phyloP scores from a whole-genome alignment of 37 sponge, comb jelly and placozoan species.

The Axinella damicornis region DNA sequence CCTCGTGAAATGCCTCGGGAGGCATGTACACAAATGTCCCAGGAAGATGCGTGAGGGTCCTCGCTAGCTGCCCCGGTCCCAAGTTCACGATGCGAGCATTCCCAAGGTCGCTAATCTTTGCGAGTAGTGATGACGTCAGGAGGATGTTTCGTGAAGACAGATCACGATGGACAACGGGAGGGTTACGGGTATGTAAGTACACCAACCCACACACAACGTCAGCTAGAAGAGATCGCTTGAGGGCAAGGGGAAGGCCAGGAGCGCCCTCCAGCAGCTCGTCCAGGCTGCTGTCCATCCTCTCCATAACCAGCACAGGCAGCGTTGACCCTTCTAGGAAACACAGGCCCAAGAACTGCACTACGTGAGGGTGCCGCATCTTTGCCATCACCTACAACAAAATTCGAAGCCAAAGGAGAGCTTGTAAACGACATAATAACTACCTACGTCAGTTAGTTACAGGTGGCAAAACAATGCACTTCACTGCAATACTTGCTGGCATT shows the following conservation, averaged over 20 bases:
- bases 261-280: conserved; percentile 10
- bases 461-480: no score
- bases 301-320: conserved; percentile 53
- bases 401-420: no score
- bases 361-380: conserved; percentile 53
- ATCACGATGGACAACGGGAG: conserved; percentile 62
- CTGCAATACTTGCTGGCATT: no score
- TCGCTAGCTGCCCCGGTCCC: neutral
- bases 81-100: conserved; percentile 42
- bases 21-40: conserved; percentile 48
- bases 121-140: conserved; percentile 34
- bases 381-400: conserved; percentile 20
- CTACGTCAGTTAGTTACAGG: no score
- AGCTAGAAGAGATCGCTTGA: conserved; percentile 36
- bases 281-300: conserved; percentile 22
- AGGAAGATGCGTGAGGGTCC: neutral
- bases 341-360: conserved; percentile 65
- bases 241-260: conserved; percentile 7
- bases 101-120: conserved; percentile 73
- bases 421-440: no score
- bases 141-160: conserved; percentile 58
- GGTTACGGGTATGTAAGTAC: conserved; percentile 55
- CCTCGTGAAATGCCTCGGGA: conserved; percentile 7
- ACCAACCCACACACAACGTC: conserved; percentile 52
- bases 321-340: neutral